Base-by-base conservation (phyloP, 1,140 invertebrate species). In the Eupristina koningsbergeri region DNA sequence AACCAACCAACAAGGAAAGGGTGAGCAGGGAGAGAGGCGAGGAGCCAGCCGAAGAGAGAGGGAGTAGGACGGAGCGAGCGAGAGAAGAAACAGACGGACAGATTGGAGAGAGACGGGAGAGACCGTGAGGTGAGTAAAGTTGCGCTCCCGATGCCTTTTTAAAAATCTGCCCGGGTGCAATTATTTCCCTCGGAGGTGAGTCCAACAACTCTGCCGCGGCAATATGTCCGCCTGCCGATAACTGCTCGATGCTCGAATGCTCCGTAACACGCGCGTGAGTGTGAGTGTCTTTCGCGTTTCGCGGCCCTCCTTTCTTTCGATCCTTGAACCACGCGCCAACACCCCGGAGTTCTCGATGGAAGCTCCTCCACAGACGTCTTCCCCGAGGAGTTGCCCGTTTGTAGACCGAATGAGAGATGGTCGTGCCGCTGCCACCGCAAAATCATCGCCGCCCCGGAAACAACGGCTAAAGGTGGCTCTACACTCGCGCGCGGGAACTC, bases 111-210 rank as follows among this genome's bases (percentile, higher is more conserved):
- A 29, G 73, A 31, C 13, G 53, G 73, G 29, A 2, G n/a, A 36
- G 41, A n/a, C 73, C 26, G 73, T 36, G 67, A 71, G 67, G 67
- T 71, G 39, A 71, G 67, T 71, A 71, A 19, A 71, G 67, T 71
- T 22, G 67, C 36, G 67, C 8, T 71, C 36, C 22, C 26, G 36
- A 19, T 71, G 19, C 22, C n/a, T 71, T 71, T 71, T 71, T 41
- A 41, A 71, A n/a, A n/a, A n/a, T n/a, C n/a, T n/a, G n/a, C n/a
- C n/a, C n/a, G n/a, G n/a, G n/a, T n/a, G n/a, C n/a, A n/a, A n/a
- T n/a, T n/a, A n/a, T n/a, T n/a, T n/a, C n/a, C n/a, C n/a, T n/a
- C n/a, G n/a, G n/a, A n/a, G n/a, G n/a, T n/a, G n/a, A n/a, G 36
- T 41, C 67, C 39, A 36, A 71, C 13, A 3, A 71, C 22, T 36